Base-by-base conservation (phyloP, 2,797 vertebrate species). In the Podarcis lilfordi region DNA sequence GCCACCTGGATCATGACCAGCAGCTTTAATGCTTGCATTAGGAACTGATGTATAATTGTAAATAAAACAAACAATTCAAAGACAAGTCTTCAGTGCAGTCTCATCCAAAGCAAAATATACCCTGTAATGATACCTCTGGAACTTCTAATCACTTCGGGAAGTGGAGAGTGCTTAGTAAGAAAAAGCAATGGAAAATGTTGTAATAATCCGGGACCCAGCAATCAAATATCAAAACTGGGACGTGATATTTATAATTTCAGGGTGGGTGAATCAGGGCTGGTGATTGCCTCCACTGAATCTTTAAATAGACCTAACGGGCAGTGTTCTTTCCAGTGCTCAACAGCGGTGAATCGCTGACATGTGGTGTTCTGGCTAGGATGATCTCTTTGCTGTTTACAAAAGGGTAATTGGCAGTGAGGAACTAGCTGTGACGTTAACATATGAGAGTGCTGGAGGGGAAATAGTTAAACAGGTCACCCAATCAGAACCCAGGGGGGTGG, bases 321-420 rank as follows among this genome's bases (percentile, higher is more conserved):
- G 32, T 78, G 61, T 88, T 78, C 43, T 83, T 77, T 83, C 83
- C 7, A 37, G 11, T 37, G 68, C 27, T 79, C 80, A 45, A 11
- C 55, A 43, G 21, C 8, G 85, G 40, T 32, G 71, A 89, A 91
- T 25, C 9, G 7, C 75, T 79, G 5, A 19, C 88, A 82, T 87
- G 2, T 5, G 77, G 35, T 75, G 85, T 84, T 17, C 37, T 89
- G 40, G 37, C 66, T 78, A 86, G 86, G 76, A 89, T 86, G 80
- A 89, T 87, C 21, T 81, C 72, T 1, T 0, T 64, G 0, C 0
- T 4, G 37, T 80, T 91, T 64, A 3, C 32, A 82, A 83, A 79
- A 50, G 77, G 45, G 19, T 55, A 78, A 83, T 77, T 78, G 80
- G 80, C 61, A 25, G 43, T 2, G 21, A 40, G 0, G 0, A 80